Conservation (phyloP, 2,888 invertebrate species). For the Calliscelio sp. region DNA sequence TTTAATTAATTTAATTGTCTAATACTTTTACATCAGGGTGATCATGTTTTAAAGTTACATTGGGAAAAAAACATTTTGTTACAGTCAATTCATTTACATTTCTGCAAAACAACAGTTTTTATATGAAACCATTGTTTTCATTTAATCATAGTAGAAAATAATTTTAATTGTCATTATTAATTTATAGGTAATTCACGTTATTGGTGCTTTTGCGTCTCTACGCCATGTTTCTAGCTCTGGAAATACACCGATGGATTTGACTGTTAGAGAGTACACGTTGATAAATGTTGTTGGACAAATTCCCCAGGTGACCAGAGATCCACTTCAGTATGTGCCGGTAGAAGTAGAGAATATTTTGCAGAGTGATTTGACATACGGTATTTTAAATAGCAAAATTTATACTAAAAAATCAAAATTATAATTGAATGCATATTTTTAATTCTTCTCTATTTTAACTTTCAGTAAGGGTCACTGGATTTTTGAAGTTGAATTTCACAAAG, state of each 20-base stretch:
- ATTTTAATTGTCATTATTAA: not conserved
- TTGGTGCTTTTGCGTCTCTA: not conserved
- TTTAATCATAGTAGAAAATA: too few species aligned
- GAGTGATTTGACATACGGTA: not conserved
- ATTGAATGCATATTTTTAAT: not conserved
- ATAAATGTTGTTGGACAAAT: constrained; percentile 12
- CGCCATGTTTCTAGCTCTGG: not conserved
- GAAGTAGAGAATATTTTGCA: not conserved
- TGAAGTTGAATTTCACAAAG: not conserved
- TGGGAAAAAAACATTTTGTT: too few species aligned
- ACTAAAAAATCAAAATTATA: not conserved
- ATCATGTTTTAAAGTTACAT: too few species aligned
- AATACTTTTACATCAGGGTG: too few species aligned
- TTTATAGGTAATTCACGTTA: constrained; percentile 6
- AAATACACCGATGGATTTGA: constrained; percentile 15
- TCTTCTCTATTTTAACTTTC: too few species aligned
- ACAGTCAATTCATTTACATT: too few species aligned
- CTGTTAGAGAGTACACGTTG: not conserved
- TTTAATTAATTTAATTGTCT: too few species aligned
- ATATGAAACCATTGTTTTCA: too few species aligned
- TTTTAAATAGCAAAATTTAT: too few species aligned
- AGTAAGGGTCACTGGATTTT: not conserved
- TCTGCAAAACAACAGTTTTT: too few species aligned
- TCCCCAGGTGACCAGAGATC: too few species aligned
- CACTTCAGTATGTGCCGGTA: not conserved